Base-by-base conservation (phyloP, 1,140 invertebrate species). In the Macrotrachela quadricornifera region DNA sequence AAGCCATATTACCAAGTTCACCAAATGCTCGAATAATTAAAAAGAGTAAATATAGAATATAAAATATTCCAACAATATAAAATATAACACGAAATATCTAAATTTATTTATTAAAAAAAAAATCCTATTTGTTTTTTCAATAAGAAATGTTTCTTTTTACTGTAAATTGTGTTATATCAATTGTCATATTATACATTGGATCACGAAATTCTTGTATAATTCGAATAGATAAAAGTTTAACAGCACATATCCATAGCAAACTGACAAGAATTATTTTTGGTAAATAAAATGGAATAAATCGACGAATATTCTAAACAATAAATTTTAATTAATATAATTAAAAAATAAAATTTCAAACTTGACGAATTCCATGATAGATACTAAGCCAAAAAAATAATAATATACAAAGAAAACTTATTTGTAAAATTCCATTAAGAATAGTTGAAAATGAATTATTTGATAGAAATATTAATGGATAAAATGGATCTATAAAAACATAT, bases 1-100 rank as follows among this genome's bases (percentile, higher is more conserved):
- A 92, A 56, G 86, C 86, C 88, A 94, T 94, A 11, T 85, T 83
- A 62, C 85, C 75, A 36, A 96, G 73, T 72, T 95, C 88, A 58
- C 80, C 86, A 64, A 90, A 94, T 2, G 87, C 86, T 62, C 80
- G 79, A 17, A 94, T 70, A 54, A 91, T 78, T 16, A 94, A 71
- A 59, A 84, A 77, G 1, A 81, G 60, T 48, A 94, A 70, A 70
- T 90, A 94, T 12, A 84, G 66, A 44, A 91, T 73, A 64, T 94
- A 94, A 55, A 87, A 64, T 43, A 78, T 77, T 56, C 82, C 78
- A 61, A 83, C 77, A 15, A 82, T 77, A 63, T 46, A 51, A 54
- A 59, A 59, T 30, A 63, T 45, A 51, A 55, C 50, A 55, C 55
- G 45, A 47, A 57, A 50, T 47, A 6, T 17, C 46, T 11, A 46